These are phyloP conservation scores for Lucinisca nassula DNA, from an alignment of 2,888 invertebrate genomes.

Conservation along the genomic window DNA sequence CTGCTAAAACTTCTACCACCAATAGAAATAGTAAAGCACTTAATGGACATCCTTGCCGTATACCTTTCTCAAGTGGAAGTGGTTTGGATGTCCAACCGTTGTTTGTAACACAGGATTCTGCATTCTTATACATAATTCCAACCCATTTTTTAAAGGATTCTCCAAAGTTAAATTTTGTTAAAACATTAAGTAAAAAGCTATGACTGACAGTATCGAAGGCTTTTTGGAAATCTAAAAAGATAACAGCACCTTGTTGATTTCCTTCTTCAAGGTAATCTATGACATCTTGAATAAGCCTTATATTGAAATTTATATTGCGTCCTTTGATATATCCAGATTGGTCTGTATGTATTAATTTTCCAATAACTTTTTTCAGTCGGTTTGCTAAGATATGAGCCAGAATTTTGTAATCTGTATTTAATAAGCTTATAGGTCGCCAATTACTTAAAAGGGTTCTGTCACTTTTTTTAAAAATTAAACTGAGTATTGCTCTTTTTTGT, in stretches of 20 bases:
- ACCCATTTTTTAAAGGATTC: neutral
- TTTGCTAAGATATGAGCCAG: neutral
- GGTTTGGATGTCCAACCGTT: no score
- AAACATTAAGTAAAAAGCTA: neutral
- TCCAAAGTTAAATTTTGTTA: constrained; percentile 18
- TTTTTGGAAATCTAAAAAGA: constrained; percentile 19
- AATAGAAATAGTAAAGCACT: no score
- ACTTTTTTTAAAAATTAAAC: neutral
- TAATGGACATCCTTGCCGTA: no score
- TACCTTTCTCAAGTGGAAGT: no score
- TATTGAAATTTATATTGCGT: constrained; percentile 17
- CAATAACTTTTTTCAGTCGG: constrained; percentile 2
- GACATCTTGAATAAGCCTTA: constrained; percentile 26
- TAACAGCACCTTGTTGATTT: constrained; percentile 5
- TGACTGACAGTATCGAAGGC: neutral
- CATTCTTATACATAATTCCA: neutral
- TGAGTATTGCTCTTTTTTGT: constrained; percentile 24
- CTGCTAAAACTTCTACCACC: no score
- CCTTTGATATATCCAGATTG: constrained; percentile 28
- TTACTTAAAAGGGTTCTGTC: constrained; percentile 3
- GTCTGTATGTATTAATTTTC: neutral
- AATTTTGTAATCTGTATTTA: constrained; percentile 25
- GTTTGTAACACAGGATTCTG: no score
- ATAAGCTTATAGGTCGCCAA: constrained; percentile 25
- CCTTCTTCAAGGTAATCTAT: constrained; percentile 10